Percentiles rank a stretch among this genome's conserved stretches.
phyloP scores from a whole-genome alignment of 1,140 invertebrate genomes.

The Cheumatopsyche charites region DNA sequence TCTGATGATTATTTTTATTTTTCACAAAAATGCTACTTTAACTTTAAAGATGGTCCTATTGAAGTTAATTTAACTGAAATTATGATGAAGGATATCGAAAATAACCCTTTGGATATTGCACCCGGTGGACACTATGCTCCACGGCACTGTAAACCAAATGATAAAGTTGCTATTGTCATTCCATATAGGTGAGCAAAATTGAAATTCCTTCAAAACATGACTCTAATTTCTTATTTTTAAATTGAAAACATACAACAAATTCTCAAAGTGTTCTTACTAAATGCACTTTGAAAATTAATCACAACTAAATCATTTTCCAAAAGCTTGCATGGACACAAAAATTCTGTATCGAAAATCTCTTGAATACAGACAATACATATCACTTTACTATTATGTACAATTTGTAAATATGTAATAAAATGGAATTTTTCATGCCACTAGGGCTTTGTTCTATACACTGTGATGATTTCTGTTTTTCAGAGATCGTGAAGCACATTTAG shows the following conservation, averaged over 20 bases:
- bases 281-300: neutral
- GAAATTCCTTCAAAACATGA: neutral
- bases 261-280: neutral
- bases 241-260: constrained; percentile 2
- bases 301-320: constrained; percentile 13
- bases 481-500: constrained; percentile 82
- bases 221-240: neutral
- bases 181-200: constrained; percentile 67
- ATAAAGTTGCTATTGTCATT: constrained; percentile 87
- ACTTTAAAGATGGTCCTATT: constrained; percentile 52
- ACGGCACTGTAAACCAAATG: constrained; percentile 72
- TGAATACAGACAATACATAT: constrained; percentile 9
- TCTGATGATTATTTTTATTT: neutral
- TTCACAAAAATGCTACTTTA: neutral
- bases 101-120: constrained; percentile 56
- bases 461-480: constrained; percentile 58
- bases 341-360: neutral
- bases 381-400: constrained; percentile 11
- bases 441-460: constrained; percentile 18
- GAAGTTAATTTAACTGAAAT: constrained; percentile 58
- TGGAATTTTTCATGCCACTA: constrained; percentile 24
- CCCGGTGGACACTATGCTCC: constrained; percentile 81
- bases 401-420: constrained; percentile 2
- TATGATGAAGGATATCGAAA: constrained; percentile 55
- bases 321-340: neutral